Evolutionary conservation across 2,113 vertebrate species (phyloP), one percentile per base, ranked within the genome.

Genomic region (Hemicordylus capensis): DNA sequence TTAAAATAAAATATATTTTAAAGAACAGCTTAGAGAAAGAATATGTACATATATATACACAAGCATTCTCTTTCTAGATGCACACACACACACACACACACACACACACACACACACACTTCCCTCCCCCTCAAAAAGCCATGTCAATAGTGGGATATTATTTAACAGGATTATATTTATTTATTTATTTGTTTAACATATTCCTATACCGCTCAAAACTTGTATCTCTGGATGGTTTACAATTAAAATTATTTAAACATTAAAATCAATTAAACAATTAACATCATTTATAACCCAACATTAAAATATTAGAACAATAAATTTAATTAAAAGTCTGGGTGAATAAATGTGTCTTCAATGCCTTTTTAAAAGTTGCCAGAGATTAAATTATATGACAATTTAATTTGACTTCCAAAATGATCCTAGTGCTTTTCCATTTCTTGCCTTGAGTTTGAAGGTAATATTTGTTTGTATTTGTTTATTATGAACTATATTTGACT

Each of bases 1-100:
- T 97, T 92, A 79, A 58, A 90, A 92, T 73, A 89, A 91, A 87
- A 76, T 64, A 73, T 86, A 88, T 92, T 76, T 9, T 39, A 72
- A 54, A 86, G 87, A 89, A 91, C 39, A 89, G 85, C 77, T 89
- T 66, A 69, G 14, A 88, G 54, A 79, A 44, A 48, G n/a, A 74
- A 63, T 34, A 75, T 59, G 46, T 1, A 19, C 15, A 58, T 76
- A 67, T n/a, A n/a, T n/a, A 54, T 31, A 8, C 58, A 6, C 22
- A 19, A 39, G 17, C 37, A 42, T 51, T 4, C 34, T 69, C 28
- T 56, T 4, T 75, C 44, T 51, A 58, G 63, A n/a, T 20, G 37
- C 31, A 63, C 39, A 39, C 28, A 75, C 20, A 73, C 44, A 39
- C 58, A 24, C 28, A n/a, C n/a, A n/a, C n/a, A n/a, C n/a, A n/a